A percentile compares a stretch with the other conserved stretches of the same genome.
These are phyloP conservation scores for Parnassius mnemosyne DNA, from an alignment of 2,888 invertebrate genomes.

Conservation along the genomic window DNA sequence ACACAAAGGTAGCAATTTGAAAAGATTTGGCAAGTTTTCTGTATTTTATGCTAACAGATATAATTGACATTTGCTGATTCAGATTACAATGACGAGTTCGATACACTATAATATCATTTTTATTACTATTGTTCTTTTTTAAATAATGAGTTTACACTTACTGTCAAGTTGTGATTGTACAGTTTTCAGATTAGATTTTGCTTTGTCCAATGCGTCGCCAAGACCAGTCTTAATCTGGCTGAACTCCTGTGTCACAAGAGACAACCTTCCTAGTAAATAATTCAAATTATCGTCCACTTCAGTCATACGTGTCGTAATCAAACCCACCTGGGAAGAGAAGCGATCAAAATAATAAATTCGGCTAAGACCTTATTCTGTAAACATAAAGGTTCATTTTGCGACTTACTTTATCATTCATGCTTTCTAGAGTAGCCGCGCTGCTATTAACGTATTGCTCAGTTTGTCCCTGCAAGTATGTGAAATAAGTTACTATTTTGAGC, in stretches of 20 bases:
- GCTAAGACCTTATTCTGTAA: conserved; percentile 18
- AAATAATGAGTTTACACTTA: conserved; percentile 25
- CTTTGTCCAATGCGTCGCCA: conserved; percentile 85
- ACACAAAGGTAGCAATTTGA: too few species aligned
- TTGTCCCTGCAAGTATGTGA: conserved; percentile 79
- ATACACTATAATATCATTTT: too few species aligned
- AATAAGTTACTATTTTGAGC: conserved; percentile 12
- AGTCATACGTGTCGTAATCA: conserved; percentile 87
- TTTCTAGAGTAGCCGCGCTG: conserved; percentile 87
- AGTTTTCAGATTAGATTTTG: conserved; percentile 83
- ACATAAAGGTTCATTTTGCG: conserved; percentile 27
- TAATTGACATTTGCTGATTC: too few species aligned
- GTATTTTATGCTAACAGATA: too few species aligned
- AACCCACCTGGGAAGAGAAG: conserved; percentile 80
- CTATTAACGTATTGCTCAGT: conserved; percentile 90
- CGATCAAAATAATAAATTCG: conserved; percentile 31
- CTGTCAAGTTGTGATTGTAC: conserved; percentile 70
- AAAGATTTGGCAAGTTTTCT: too few species aligned
- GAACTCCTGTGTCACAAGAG: conserved; percentile 91
- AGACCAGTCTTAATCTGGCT: conserved; percentile 88
- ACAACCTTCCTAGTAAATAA: conserved; percentile 88
- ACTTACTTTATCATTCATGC: conserved; percentile 86
- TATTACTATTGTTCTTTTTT: too few species aligned
- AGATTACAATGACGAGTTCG: too few species aligned
- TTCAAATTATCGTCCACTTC: conserved; percentile 92